Evolutionary conservation across 2,113 vertebrate species (phyloP).

Genomic region (Sceloporus undulatus): DNA sequence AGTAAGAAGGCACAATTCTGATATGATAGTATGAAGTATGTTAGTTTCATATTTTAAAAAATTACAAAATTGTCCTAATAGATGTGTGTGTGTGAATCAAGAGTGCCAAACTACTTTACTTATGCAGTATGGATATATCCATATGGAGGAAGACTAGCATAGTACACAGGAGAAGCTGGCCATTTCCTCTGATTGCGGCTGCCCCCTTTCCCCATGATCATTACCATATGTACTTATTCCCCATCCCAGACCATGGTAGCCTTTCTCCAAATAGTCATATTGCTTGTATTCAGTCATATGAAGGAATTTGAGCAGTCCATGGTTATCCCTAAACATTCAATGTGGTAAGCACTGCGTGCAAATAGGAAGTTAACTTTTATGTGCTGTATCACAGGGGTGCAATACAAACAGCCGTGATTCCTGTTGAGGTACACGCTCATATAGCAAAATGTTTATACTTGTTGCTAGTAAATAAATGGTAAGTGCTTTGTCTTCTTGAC

Average conservation of each 20-base stretch:
- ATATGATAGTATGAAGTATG: background rate
- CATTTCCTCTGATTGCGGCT: background rate
- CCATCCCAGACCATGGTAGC: background rate
- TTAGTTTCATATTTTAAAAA: background rate
- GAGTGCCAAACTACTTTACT: too few species aligned
- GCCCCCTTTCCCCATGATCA: background rate
- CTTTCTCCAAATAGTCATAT: background rate
- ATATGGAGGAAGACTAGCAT: background rate
- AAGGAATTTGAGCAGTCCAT: background rate
- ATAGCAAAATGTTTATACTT: conserved; percentile 51
- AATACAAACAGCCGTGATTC: conserved; percentile 40
- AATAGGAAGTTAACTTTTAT: conserved; percentile 29
- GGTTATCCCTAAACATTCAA: background rate
- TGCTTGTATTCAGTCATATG: background rate
- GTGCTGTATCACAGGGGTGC: conserved; percentile 14
- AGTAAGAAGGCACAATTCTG: background rate
- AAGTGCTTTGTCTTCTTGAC: conserved; percentile 56
- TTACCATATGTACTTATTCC: too few species aligned
- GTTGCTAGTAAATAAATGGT: conserved; percentile 47
- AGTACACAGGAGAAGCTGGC: background rate
- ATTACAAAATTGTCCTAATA: background rate
- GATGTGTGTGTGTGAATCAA: background rate
- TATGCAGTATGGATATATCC: too few species aligned
- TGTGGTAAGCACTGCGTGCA: conserved; percentile 33
- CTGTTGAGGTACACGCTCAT: conserved; percentile 42